Conservation (phyloP, 2,888 invertebrate species). For the Microctonus hyperodae region DNA sequence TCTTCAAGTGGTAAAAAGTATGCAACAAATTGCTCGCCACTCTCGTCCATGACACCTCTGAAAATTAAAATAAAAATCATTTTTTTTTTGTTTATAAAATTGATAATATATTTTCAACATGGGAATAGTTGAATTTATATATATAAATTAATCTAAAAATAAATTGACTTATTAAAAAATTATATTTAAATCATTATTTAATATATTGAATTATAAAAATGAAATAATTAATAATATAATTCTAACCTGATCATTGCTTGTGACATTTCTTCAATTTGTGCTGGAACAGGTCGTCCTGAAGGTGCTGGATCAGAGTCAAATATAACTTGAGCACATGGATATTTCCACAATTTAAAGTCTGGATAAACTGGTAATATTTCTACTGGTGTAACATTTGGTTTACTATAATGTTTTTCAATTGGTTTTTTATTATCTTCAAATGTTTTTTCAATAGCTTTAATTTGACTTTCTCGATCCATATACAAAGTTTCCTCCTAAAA, state of each 20-base stretch:
- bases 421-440: conserved; percentile 88
- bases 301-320: conserved; percentile 99
- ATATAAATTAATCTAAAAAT: no score
- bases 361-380: conserved; percentile 91
- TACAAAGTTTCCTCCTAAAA: conserved; percentile 88
- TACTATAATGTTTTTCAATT: conserved; percentile 94
- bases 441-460: conserved; percentile 96
- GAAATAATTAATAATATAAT: no score
- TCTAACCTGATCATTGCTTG: conserved; percentile 99
- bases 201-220: no score
- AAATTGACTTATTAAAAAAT: no score
- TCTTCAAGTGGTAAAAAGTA: conserved; percentile 97
- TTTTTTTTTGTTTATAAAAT: conserved; percentile 4
- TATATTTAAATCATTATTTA: no score
- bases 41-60: conserved; percentile 99
- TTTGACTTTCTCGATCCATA: conserved; percentile 96
- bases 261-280: conserved; percentile 96
- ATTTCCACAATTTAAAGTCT: conserved; percentile 97
- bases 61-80: conserved; percentile 45
- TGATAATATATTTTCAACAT: not conserved
- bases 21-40: conserved; percentile 98
- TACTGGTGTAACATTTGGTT: conserved; percentile 91
- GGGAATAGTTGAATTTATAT: not conserved
- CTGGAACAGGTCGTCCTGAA: conserved; percentile 82
- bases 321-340: conserved; percentile 97